Evolutionary conservation across 2,113 vertebrate species (phyloP).

Genomic region (Macrotus californicus): DNA sequence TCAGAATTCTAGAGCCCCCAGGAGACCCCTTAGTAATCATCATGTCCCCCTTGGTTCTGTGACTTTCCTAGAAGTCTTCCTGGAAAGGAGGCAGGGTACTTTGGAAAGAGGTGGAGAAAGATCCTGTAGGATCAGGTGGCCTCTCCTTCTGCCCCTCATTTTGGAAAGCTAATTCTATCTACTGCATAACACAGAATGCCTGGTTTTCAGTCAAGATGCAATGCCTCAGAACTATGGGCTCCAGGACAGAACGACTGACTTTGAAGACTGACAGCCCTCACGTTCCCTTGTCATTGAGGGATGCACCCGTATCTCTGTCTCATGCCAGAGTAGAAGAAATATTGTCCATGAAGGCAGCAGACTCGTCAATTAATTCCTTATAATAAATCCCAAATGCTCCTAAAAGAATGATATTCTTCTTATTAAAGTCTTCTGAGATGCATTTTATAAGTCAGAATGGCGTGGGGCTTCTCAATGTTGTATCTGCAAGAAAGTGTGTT

Average conservation of each 20-base stretch:
- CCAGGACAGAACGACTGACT: not conserved
- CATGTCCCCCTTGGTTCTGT: not conserved
- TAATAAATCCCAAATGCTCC: constrained; percentile 59
- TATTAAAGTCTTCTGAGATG: constrained; percentile 56
- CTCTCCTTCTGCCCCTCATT: not conserved
- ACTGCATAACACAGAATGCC: not conserved
- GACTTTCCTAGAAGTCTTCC: not conserved
- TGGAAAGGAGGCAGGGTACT: not conserved
- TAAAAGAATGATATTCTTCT: constrained; percentile 61
- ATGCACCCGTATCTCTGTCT: not conserved
- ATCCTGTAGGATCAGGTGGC: not conserved
- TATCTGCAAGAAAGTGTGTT: constrained; percentile 43
- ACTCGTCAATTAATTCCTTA: constrained; percentile 66
- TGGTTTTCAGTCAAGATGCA: not conserved
- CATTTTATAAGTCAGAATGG: constrained; percentile 47
- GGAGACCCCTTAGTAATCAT: not conserved
- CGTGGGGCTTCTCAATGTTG: constrained; percentile 57
- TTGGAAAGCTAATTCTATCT: not conserved
- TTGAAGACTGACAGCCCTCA: not conserved
- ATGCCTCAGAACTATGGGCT: not conserved
- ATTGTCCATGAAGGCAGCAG: not conserved
- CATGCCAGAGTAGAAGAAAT: not conserved
- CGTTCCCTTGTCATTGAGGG: not conserved
- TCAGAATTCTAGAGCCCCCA: not conserved
- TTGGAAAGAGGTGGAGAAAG: not conserved